phyloP scores from a whole-genome alignment of 2,113 vertebrate species.

The Carassius carassius region DNA sequence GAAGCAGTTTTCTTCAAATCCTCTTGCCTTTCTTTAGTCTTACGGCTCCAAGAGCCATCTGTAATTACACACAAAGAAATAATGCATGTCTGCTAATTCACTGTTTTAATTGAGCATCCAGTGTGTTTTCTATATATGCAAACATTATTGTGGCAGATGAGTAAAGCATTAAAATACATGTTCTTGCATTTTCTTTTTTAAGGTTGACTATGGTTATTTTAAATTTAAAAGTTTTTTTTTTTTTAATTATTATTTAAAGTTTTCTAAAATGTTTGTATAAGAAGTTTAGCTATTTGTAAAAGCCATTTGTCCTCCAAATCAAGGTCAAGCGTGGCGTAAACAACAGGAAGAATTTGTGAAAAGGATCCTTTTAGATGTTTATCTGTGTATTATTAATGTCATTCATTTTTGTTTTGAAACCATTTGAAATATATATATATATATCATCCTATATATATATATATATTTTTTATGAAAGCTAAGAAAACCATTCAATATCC shows the following conservation, averaged over 20 bases:
- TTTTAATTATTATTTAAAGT: neutral
- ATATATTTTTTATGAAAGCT: too few species aligned
- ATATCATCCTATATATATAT: neutral
- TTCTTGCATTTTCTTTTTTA: neutral
- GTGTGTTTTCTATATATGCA: too few species aligned
- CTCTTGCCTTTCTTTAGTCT: constrained; percentile 72
- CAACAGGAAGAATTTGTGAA: neutral
- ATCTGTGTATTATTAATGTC: neutral
- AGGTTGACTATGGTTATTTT: neutral
- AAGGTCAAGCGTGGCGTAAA: neutral
- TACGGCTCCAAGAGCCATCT: constrained; percentile 77
- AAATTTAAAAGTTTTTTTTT: too few species aligned
- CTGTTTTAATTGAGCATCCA: neutral
- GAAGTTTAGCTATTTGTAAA: neutral
- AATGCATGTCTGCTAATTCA: neutral
- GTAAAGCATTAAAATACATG: neutral
- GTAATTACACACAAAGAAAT: neutral
- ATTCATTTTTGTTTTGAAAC: neutral
- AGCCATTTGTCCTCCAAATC: neutral
- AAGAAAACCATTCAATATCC: too few species aligned
- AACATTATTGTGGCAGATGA: neutral
- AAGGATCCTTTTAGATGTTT: neutral
- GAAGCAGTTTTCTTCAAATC: constrained; percentile 75
- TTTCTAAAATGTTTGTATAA: neutral
- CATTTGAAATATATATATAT: neutral